Conservation (phyloP, 2,888 invertebrate species). For the Orgyia antiqua region DNA sequence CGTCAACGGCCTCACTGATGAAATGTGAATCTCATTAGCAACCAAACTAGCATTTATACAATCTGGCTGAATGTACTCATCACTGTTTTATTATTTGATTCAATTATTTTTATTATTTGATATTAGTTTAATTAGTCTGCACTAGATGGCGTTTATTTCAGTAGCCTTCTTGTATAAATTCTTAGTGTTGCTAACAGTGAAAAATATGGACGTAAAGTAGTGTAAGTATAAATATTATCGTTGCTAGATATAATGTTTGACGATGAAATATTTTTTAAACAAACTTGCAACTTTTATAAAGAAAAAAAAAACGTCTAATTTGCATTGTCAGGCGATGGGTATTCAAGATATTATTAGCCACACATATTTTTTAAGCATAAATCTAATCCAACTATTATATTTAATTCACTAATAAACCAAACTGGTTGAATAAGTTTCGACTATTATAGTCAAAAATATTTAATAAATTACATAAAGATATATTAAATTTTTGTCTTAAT, state of each 20-base stretch:
- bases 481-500: too few species aligned
- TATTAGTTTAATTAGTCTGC: neutral
- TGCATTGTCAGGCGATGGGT: too few species aligned
- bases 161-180: conserved; percentile 14
- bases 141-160: conserved; percentile 7
- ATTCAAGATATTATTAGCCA: too few species aligned
- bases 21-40: conserved; percentile 44
- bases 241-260: neutral
- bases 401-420: too few species aligned
- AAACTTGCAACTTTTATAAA: too few species aligned
- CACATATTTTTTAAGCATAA: too few species aligned
- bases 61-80: conserved; percentile 9
- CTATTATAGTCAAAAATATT: too few species aligned
- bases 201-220: neutral
- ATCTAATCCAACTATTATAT: too few species aligned
- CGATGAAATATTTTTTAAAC: too few species aligned
- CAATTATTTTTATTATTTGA: neutral
- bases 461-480: too few species aligned
- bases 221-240: neutral
- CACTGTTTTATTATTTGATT: neutral
- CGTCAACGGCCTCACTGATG: conserved; percentile 61
- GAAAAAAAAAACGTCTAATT: too few species aligned
- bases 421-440: too few species aligned
- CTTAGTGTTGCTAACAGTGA: conserved; percentile 4
- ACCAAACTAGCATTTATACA: conserved; percentile 14